These are phyloP conservation scores for Lamproptera curius DNA, from an alignment of 2,888 invertebrate genomes.

Conservation along the genomic window DNA sequence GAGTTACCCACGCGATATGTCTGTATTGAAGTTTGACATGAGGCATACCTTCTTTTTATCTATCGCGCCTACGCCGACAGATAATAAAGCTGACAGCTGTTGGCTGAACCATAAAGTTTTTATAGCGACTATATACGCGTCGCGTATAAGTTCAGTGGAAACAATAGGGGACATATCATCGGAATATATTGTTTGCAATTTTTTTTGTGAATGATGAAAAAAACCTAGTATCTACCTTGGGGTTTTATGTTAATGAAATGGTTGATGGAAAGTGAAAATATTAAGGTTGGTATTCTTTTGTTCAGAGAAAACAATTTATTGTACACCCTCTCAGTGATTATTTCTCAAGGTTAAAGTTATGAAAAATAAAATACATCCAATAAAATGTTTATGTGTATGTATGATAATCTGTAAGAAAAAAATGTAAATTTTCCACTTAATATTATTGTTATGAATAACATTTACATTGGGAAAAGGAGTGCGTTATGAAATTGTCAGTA, in stretches of 20 bases:
- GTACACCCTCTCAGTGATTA: neutral
- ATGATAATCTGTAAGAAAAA: too few relatives aligned
- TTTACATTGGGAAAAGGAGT: too few relatives aligned
- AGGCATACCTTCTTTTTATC: constrained; percentile 16
- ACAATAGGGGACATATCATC: constrained; percentile 26
- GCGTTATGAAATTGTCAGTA: too few relatives aligned
- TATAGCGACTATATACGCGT: constrained; percentile 29
- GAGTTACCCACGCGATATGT: constrained; percentile 3
- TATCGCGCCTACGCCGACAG: constrained; percentile 24
- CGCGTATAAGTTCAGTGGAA: constrained; percentile 29
- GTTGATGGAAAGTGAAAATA: neutral
- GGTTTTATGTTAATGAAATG: constrained; percentile 11
- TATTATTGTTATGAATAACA: too few relatives aligned
- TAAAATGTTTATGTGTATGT: too few relatives aligned
- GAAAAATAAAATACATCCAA: too few relatives aligned
- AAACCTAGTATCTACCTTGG: constrained; percentile 9
- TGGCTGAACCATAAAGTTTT: constrained; percentile 29
- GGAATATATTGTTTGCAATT: constrained; percentile 19
- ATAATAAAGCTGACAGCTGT: constrained; percentile 32
- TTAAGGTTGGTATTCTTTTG: neutral
- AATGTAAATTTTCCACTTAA: too few relatives aligned
- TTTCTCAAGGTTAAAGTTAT: neutral
- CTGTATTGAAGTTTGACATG: constrained; percentile 10
- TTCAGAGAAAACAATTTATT: neutral
- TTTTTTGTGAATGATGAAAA: constrained; percentile 8